Evolutionary conservation across 37 sponge, comb jelly and placozoan genomes (phyloP), one percentile per base, ranked within the genome.

Genomic region (Diacarnus erythraeanus): DNA sequence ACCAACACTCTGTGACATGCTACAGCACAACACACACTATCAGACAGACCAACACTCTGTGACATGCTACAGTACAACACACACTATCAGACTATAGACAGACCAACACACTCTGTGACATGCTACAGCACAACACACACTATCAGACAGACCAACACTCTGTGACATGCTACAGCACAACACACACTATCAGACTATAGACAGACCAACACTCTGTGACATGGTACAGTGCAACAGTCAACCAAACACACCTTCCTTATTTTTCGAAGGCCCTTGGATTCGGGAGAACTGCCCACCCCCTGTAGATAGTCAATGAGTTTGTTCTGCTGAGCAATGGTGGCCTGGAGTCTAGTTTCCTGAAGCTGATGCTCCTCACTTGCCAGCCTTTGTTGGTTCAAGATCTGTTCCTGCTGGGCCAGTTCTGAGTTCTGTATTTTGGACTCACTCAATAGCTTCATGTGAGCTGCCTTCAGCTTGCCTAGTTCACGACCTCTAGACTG

Each of bases 241-340:
- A 56, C 57, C 57, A 56, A 56, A 34, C 69, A 12, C 71, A 74
- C 74, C 51, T 74, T 74, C 42, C 3, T 56, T n/a, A 74, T 51
- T 27, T n/a, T 74, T 4, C 18, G 36, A 12, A 74, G 25, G 29
- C 58, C 74, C 37, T 17, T 74, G 29, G 58, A 22, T 27, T 42
- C 21, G 18, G 74, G 74, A 31, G 74, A 54, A 18, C 12, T 8
- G 18, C 74, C 74, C 15, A 39, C 26, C 12, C 44, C 60, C 44
- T 81, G 88, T 15, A 87, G 77, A 68, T 80, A 81, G 78, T 81
- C 71, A 30, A 87, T 87, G 47, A 87, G 88, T 64, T 87, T 87
- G 77, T 71, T 77, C 72, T 87, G 88, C 77, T 87, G 88, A n/a
- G 72, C 72, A 68, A 79, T 79, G 79, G 85, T 88, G 79, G 73